These are phyloP conservation scores for Orchestia grillus DNA, from an alignment of 1,140 invertebrate species.

Conservation along the genomic window DNA sequence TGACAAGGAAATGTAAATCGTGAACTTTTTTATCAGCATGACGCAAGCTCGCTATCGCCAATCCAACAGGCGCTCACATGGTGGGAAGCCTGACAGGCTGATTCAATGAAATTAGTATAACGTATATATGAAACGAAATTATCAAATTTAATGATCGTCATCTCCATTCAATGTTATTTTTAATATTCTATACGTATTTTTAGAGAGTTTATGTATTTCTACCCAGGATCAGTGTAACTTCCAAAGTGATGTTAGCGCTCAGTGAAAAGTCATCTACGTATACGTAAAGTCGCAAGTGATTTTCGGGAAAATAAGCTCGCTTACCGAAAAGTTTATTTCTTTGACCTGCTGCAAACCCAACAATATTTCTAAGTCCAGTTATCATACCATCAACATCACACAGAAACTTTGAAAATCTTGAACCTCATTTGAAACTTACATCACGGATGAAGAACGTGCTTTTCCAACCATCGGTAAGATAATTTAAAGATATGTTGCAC, in stretches of 20 bases:
- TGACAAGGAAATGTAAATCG: background rate
- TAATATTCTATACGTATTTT: background rate
- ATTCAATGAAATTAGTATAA: background rate
- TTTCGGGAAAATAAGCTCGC: too few relatives aligned
- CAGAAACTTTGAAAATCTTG: background rate
- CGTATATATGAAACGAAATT: too few relatives aligned
- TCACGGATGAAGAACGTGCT: background rate
- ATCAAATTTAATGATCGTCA: too few relatives aligned
- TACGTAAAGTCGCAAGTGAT: background rate
- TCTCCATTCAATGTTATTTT: background rate
- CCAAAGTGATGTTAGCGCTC: background rate
- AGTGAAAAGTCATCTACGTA: background rate
- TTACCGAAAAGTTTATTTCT: background rate
- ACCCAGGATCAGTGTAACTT: background rate
- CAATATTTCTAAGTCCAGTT: background rate
- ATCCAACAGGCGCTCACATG: background rate
- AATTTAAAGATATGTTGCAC: background rate
- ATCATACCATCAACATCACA: too few relatives aligned
- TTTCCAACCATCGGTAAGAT: background rate
- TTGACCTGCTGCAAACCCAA: background rate
- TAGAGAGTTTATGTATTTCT: background rate
- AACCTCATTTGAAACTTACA: background rate
- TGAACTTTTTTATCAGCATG: background rate
- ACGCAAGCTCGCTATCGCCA: background rate
- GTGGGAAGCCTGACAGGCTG: background rate